Conservation (phyloP, 2,888 invertebrate genomes). For the Melipona beecheii region DNA sequence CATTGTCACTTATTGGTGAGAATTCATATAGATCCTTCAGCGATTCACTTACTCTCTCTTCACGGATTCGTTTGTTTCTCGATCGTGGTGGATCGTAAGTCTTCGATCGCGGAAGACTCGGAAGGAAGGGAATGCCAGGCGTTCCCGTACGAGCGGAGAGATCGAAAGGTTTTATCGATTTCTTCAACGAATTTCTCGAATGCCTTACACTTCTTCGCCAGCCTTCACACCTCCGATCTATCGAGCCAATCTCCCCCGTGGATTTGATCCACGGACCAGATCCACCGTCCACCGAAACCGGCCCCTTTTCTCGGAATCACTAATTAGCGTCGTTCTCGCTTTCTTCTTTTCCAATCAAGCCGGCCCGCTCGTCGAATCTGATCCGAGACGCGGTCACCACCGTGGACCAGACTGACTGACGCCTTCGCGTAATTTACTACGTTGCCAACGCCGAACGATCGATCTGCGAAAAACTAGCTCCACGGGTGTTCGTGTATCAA, state of each 20-base stretch:
- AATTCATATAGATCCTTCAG: no score
- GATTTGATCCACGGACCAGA: slow-evolving; percentile 65
- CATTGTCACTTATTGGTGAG: no score
- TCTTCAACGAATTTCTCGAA: slow-evolving; percentile 70
- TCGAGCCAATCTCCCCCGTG: slow-evolving; percentile 56
- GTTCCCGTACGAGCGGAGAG: slow-evolving; percentile 36
- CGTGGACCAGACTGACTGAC: slow-evolving; percentile 69
- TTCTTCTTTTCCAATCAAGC: slow-evolving; percentile 68
- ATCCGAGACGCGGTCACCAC: slow-evolving; percentile 53
- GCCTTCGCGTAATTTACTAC: slow-evolving; percentile 50
- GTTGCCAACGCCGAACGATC: not conserved
- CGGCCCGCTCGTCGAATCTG: slow-evolving; percentile 63
- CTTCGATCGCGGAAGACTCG: slow-evolving; percentile 9
- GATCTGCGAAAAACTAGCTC: not conserved
- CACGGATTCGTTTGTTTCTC: not conserved
- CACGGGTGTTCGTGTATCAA: not conserved
- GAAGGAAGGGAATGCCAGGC: slow-evolving; percentile 41
- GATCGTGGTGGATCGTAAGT: slow-evolving; percentile 27
- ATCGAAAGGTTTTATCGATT: slow-evolving; percentile 65
- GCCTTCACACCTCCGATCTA: slow-evolving; percentile 66
- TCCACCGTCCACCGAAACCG: slow-evolving; percentile 54
- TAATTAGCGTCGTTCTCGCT: slow-evolving; percentile 68
- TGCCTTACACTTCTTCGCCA: slow-evolving; percentile 67
- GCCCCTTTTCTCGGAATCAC: slow-evolving; percentile 70
- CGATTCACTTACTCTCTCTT: no score